Conservation (phyloP, 2,888 invertebrate genomes). For the Lithophane leautieri region DNA sequence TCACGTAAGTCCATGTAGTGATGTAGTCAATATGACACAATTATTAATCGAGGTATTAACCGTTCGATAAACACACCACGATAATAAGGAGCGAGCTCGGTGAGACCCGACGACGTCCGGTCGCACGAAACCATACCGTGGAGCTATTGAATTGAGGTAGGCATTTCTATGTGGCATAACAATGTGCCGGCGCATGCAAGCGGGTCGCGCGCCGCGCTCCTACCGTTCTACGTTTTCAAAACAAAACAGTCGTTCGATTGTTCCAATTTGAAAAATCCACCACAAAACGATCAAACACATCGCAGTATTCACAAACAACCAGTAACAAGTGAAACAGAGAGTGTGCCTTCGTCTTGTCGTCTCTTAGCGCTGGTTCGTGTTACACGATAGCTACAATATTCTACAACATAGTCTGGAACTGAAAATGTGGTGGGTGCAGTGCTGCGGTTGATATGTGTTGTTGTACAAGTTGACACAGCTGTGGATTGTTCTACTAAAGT, state of each 20-base stretch:
- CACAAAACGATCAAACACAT: slow-evolving; percentile 87
- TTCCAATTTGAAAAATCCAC: slow-evolving; percentile 85
- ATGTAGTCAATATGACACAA: slow-evolving; percentile 48
- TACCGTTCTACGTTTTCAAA: slow-evolving; percentile 85
- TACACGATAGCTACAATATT: slow-evolving; percentile 68
- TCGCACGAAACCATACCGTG: slow-evolving; percentile 80
- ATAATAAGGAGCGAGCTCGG: slow-evolving; percentile 71
- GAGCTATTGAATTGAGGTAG: slow-evolving; percentile 76
- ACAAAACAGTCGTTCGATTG: slow-evolving; percentile 85
- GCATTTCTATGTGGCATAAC: slow-evolving; percentile 81
- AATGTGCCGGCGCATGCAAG: slow-evolving; percentile 80
- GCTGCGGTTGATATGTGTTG: slow-evolving; percentile 72
- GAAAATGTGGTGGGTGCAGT: slow-evolving; percentile 84
- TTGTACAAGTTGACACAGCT: slow-evolving; percentile 71
- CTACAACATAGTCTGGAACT: slow-evolving; percentile 68
- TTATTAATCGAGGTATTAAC: slow-evolving; percentile 58
- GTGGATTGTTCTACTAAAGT: slow-evolving; percentile 67
- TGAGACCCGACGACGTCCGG: slow-evolving; percentile 72
- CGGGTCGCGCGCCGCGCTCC: slow-evolving; percentile 74
- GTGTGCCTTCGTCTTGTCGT: slow-evolving; percentile 68
- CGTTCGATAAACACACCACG: slow-evolving; percentile 64
- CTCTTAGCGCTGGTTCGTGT: slow-evolving; percentile 69
- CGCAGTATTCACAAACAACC: slow-evolving; percentile 85
- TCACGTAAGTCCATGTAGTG: slow-evolving; percentile 10
- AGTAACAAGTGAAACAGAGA: slow-evolving; percentile 73